Evolutionary conservation across 2,888 invertebrate species (phyloP).

Genomic region (Acrocera orbiculus): DNA sequence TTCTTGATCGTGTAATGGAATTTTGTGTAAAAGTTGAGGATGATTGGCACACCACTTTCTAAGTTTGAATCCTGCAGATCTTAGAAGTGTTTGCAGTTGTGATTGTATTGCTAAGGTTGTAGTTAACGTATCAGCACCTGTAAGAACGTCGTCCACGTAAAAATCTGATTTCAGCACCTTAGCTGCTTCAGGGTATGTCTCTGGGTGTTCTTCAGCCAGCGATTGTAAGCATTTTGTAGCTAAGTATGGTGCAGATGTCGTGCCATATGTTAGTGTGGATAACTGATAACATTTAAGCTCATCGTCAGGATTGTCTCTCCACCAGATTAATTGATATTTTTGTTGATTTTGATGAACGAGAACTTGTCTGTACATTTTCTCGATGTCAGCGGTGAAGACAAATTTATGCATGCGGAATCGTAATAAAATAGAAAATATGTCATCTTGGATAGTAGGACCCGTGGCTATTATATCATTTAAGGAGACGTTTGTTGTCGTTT

Average conservation of each 20-base stretch:
- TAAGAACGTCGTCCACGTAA: conserved; percentile 3
- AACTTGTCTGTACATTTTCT: conserved; percentile 16
- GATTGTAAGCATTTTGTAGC: conserved; percentile 10
- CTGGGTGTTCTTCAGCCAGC: conserved; percentile 2
- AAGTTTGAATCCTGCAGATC: background rate
- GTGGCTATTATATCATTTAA: background rate
- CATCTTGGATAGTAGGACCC: background rate
- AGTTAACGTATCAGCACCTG: background rate
- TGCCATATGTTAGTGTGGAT: conserved; percentile 11
- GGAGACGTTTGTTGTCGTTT: background rate
- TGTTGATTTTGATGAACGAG: conserved; percentile 9
- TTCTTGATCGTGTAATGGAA: background rate
- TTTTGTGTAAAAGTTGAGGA: background rate
- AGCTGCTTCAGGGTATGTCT: background rate
- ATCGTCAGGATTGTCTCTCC: conserved; percentile 7
- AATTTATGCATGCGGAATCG: background rate
- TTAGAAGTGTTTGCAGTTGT: background rate
- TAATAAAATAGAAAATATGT: background rate
- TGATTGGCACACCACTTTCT: conserved; percentile 1
- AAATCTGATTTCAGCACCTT: background rate
- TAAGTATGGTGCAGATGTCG: conserved; percentile 10
- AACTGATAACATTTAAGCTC: conserved; percentile 8
- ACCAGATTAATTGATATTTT: conserved; percentile 13
- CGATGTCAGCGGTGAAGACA: conserved; percentile 12
- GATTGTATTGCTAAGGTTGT: background rate